Evolutionary conservation across 2,113 vertebrate genomes (phyloP).

Genomic region (Solenodon paradoxus): DNA sequence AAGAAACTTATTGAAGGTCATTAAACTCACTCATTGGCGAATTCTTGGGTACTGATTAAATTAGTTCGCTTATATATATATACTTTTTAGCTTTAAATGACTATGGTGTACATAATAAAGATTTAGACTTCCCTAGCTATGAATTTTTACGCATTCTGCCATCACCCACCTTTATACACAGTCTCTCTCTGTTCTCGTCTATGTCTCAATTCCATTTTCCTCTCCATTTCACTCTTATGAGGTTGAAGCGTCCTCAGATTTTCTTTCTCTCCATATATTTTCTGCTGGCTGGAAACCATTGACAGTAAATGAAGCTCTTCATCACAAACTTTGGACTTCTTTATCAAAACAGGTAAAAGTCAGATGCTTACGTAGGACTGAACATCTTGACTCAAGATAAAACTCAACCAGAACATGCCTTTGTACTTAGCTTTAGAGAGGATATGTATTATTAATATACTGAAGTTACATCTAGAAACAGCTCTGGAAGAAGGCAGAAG

Average conservation of each 20-base stretch:
- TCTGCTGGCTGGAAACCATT: not conserved
- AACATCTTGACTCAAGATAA: not conserved
- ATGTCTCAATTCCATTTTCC: not conserved
- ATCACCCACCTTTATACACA: not conserved
- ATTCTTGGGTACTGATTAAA: not conserved
- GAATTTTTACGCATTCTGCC: not conserved
- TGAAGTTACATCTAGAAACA: not conserved
- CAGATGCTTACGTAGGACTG: accelerated
- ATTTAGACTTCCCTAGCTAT: not conserved
- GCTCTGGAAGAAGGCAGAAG: not conserved
- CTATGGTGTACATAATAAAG: not conserved
- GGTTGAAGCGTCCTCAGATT: not conserved
- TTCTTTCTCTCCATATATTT: not conserved
- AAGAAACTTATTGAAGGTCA: not conserved
- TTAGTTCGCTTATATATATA: not conserved
- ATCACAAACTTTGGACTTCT: not conserved
- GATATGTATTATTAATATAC: not conserved
- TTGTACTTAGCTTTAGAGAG: not conserved
- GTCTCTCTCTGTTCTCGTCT: not conserved
- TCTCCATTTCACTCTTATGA: not conserved
- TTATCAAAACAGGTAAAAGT: not conserved
- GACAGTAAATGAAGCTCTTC: not conserved
- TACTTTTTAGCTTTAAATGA: not conserved
- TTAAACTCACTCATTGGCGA: not conserved
- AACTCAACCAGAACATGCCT: not conserved